Conservation (phyloP, 2,888 invertebrate species). For the Tenthredo scrophulariae region DNA sequence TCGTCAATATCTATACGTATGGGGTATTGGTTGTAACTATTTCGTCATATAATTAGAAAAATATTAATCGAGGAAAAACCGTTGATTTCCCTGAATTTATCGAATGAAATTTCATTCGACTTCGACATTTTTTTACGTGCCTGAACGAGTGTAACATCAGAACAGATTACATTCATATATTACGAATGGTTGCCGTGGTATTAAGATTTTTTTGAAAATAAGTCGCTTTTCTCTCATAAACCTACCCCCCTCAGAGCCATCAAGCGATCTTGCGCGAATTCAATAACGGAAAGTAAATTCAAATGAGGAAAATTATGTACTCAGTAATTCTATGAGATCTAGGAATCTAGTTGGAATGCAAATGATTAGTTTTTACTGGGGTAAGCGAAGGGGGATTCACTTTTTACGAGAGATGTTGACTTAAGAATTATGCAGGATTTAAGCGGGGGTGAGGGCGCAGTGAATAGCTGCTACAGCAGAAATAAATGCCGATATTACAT, state of each 20-base stretch:
- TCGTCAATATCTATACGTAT: background rate
- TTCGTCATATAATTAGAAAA: background rate
- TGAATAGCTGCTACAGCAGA: constrained; percentile 40
- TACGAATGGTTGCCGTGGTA: background rate
- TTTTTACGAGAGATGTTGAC: constrained; percentile 26
- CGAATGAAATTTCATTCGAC: background rate
- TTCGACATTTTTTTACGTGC: background rate
- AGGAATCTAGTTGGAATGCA: background rate
- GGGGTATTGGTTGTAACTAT: background rate
- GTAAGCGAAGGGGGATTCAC: background rate
- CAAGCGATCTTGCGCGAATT: background rate
- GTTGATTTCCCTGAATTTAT: background rate
- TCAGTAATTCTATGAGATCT: constrained; percentile 9
- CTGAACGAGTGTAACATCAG: background rate
- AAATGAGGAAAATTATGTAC: background rate
- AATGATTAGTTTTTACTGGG: constrained; percentile 1
- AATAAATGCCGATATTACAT: constrained; percentile 47
- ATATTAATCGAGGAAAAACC: background rate
- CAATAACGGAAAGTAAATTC: background rate
- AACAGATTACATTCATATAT: background rate
- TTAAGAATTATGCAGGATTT: constrained; percentile 37
- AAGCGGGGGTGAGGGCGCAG: background rate
- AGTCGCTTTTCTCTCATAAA: background rate
- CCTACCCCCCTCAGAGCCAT: background rate
- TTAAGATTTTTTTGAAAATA: background rate